These are phyloP conservation scores for Heliconius nattereri DNA, from an alignment of 1,140 invertebrate genomes.

Conservation along the genomic window DNA sequence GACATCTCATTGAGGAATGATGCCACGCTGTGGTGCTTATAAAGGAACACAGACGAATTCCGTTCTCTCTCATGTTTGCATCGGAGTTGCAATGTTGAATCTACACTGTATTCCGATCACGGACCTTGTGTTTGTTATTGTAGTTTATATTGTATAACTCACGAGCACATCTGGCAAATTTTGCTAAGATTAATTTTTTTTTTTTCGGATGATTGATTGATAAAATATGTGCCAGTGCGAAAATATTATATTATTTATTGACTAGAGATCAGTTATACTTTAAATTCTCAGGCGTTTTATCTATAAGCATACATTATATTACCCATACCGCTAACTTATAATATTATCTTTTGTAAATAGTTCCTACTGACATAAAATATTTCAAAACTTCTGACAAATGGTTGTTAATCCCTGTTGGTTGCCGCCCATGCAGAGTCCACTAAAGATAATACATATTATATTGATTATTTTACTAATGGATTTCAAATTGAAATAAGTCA, in stretches of 20 bases:
- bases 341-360: conserved; percentile 10
- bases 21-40: conserved; percentile 69
- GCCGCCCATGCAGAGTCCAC: conserved; percentile 33
- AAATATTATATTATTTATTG: conserved; percentile 8
- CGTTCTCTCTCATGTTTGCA: conserved; percentile 41
- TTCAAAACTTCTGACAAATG: conserved; percentile 31
- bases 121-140: conserved; percentile 31
- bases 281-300: conserved; percentile 4
- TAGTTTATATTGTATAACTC: conserved; percentile 27
- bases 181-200: neutral
- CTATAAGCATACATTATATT: neutral
- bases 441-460: conserved; percentile 37
- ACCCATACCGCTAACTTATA: neutral
- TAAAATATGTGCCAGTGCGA: conserved; percentile 2
- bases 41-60: conserved; percentile 57
- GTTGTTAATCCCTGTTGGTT: conserved; percentile 33
- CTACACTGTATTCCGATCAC: conserved; percentile 29
- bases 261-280: neutral
- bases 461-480: conserved; percentile 41
- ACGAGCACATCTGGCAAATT: conserved; percentile 30
- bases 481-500: conserved; percentile 28
- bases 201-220: conserved; percentile 15
- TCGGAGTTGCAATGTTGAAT: conserved; percentile 32
- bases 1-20: conserved; percentile 65
- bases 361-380: conserved; percentile 27